A percentile compares a stretch with the other conserved stretches of the same genome.
Conservation (phyloP, 1,140 invertebrate species). For the Chymomyza costata region DNA sequence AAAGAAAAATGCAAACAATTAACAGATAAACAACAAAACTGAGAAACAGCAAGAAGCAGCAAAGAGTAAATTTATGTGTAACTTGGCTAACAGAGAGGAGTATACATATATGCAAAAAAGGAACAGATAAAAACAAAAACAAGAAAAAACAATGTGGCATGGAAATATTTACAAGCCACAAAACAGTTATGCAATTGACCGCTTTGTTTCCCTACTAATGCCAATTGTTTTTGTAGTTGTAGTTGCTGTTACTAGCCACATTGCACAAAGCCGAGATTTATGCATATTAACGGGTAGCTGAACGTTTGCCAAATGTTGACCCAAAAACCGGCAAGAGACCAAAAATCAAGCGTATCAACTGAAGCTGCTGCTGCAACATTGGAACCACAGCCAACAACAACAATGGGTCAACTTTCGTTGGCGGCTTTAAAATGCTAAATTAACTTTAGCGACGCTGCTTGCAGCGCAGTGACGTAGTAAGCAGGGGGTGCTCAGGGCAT, state of each 20-base stretch:
- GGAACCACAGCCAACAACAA: constrained; percentile 25
- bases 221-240: constrained; percentile 56
- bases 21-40: constrained; percentile 26
- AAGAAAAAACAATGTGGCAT: not conserved
- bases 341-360: constrained; percentile 51
- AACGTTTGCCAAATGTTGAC: constrained; percentile 62
- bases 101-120: constrained; percentile 27
- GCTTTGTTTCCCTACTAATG: constrained; percentile 11
- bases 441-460: constrained; percentile 21
- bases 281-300: constrained; percentile 68
- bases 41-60: constrained; percentile 20
- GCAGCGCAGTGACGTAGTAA: too few relatives aligned
- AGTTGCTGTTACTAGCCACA: too few relatives aligned
- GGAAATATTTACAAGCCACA: constrained; percentile 43
- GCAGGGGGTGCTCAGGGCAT: too few relatives aligned
- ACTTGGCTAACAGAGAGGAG: constrained; percentile 37
- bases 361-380: constrained; percentile 10
- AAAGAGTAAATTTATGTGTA: constrained; percentile 57
- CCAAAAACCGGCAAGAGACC: constrained; percentile 51
- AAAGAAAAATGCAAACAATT: constrained; percentile 65
- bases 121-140: not conserved
- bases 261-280: constrained; percentile 64
- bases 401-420: constrained; percentile 67
- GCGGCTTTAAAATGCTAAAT: constrained; percentile 50
- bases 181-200: constrained; percentile 49